Evolutionary conservation across 2,888 invertebrate species (phyloP).

Genomic region (Aphidoletes aphidimyza): DNA sequence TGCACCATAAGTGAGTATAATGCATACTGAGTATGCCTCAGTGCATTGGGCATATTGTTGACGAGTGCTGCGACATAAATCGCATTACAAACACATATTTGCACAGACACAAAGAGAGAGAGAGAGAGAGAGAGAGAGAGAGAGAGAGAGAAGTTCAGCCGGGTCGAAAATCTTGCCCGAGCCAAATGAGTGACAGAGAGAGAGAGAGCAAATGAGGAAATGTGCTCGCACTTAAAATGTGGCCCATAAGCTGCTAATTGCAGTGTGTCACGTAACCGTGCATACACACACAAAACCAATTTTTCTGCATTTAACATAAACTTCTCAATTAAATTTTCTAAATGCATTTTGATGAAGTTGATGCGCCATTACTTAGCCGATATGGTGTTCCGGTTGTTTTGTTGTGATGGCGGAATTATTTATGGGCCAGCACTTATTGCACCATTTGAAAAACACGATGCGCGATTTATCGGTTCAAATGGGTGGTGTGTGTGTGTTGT

Average conservation of each 20-base stretch:
- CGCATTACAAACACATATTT: neutral
- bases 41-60: too few species aligned
- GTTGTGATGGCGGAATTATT: neutral
- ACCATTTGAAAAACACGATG: neutral
- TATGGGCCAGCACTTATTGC: conserved; percentile 13
- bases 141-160: too few species aligned
- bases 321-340: conserved; percentile 44
- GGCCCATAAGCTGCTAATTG: conserved; percentile 13
- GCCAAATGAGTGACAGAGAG: too few species aligned
- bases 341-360: conserved; percentile 42
- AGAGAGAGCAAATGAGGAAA: too few species aligned
- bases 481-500: too few species aligned
- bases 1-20: neutral
- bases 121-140: too few species aligned
- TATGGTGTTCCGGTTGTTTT: neutral
- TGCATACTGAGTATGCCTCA: neutral
- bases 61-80: too few species aligned
- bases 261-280: conserved; percentile 23
- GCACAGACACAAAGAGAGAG: too few species aligned
- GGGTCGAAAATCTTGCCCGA: conserved; percentile 19
- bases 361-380: conserved; percentile 16
- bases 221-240: neutral
- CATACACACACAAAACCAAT: neutral
- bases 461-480: neutral
- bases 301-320: conserved; percentile 38